phyloP scores from a whole-genome alignment of 2,797 vertebrate species.

The Thaleichthys pacificus region DNA sequence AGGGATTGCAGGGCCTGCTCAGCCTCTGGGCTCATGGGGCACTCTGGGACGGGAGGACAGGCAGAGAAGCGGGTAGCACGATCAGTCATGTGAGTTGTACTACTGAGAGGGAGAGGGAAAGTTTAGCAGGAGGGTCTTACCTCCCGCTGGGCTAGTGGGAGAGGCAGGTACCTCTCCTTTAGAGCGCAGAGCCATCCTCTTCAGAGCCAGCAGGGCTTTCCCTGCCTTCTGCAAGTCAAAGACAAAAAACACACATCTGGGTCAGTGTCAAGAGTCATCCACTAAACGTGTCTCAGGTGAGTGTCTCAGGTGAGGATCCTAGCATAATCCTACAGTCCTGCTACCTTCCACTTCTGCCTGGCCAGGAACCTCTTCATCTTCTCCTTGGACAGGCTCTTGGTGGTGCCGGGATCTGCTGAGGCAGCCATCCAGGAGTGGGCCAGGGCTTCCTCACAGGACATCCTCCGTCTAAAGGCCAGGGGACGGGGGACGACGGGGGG shows the following conservation, averaged over 20 bases:
- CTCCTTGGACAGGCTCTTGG: conserved; percentile 80
- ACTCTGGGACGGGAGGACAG: conserved; percentile 42
- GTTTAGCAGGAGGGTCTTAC: conserved; percentile 47
- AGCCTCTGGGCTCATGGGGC: conserved; percentile 62
- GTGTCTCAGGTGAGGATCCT: background rate
- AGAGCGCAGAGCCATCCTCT: conserved; percentile 81
- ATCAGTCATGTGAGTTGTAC: background rate
- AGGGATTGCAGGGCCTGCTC: conserved; percentile 63
- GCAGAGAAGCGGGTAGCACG: background rate
- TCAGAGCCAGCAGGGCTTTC: conserved; percentile 84
- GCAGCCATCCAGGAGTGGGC: conserved; percentile 82
- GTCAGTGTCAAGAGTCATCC: background rate
- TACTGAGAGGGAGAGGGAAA: background rate
- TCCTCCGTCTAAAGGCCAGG: conserved; percentile 68
- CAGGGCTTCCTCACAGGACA: conserved; percentile 74
- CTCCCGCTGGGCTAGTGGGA: conserved; percentile 52
- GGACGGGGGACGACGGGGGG: background rate
- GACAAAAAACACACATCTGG: background rate
- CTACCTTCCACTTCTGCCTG: conserved; percentile 87
- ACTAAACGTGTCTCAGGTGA: background rate
- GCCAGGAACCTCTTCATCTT: conserved; percentile 85
- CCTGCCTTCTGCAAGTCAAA: conserved; percentile 74
- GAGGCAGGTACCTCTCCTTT: conserved; percentile 58
- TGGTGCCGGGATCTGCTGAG: conserved; percentile 47
- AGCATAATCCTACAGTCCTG: background rate